A percentile compares a stretch with the other conserved stretches of the same genome.
Evolutionary conservation across 2,113 vertebrate genomes (phyloP).

Genomic region (Sphyrna mokarran): DNA sequence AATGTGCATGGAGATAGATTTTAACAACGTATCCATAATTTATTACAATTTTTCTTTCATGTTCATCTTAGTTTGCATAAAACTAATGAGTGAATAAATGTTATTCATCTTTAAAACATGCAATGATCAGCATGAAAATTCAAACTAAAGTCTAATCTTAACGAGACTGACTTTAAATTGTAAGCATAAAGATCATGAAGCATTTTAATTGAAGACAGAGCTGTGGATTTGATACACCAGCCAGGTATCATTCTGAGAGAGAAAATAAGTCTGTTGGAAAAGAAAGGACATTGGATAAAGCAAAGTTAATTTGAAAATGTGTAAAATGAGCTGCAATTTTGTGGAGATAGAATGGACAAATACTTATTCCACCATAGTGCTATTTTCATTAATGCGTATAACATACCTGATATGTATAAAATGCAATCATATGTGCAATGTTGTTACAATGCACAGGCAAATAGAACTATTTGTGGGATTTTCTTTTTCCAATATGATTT

Average conservation of each 20-base stretch:
- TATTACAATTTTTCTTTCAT: conserved; percentile 98
- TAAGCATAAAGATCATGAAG: conserved; percentile 32
- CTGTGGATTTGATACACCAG: conserved; percentile 20
- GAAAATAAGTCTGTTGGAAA: neutral
- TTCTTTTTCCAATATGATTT: neutral
- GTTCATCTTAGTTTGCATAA: conserved; percentile 96
- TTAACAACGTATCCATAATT: conserved; percentile 98
- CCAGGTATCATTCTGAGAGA: conserved; percentile 8
- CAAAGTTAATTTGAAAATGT: conserved; percentile 22
- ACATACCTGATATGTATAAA: neutral
- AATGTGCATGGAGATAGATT: conserved; percentile 75
- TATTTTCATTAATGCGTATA: neutral
- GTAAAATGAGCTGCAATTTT: neutral
- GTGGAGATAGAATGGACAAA: neutral
- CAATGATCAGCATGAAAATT: conserved; percentile 35
- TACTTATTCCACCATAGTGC: neutral
- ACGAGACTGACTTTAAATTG: conserved; percentile 27
- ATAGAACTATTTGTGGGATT: neutral
- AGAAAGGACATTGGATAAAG: neutral
- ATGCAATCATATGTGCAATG: neutral
- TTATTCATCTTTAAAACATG: conserved; percentile 55
- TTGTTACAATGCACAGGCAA: no score
- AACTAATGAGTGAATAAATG: conserved; percentile 95
- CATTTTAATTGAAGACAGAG: conserved; percentile 29
- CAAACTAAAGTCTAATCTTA: conserved; percentile 36